Evolutionary conservation across 1,140 invertebrate genomes (phyloP).

Genomic region (Diorhabda sublineata): DNA sequence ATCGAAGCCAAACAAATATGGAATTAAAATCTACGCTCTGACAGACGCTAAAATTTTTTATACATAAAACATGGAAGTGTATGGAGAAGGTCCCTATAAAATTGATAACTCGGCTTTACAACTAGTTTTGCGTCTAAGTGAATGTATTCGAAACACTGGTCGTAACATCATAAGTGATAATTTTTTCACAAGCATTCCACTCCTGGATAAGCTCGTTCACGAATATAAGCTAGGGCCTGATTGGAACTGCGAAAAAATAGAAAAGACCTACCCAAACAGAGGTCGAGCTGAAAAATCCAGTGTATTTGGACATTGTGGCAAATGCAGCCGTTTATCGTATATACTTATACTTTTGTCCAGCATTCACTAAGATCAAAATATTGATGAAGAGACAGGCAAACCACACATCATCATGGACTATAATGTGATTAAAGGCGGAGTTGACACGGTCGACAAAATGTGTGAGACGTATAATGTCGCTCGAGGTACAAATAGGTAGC

Average conservation of each 20-base stretch:
- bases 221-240: slow-evolving; percentile 28
- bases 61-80: slow-evolving; percentile 35
- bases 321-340: slow-evolving; percentile 33
- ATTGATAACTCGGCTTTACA: slow-evolving; percentile 25
- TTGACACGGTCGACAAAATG: slow-evolving; percentile 14
- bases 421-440: not conserved
- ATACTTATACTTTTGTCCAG: slow-evolving; percentile 37
- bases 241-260: too few relatives aligned
- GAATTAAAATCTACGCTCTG: too few relatives aligned
- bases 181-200: slow-evolving; percentile 38
- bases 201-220: slow-evolving; percentile 25
- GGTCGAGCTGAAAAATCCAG: slow-evolving; percentile 13
- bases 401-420: too few relatives aligned
- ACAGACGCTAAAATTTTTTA: not conserved
- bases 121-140: slow-evolving; percentile 34
- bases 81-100: slow-evolving; percentile 29
- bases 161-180: slow-evolving; percentile 43
- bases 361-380: slow-evolving; percentile 33
- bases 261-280: slow-evolving; percentile 17
- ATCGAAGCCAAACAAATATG: not conserved
- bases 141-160: slow-evolving; percentile 32
- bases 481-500: not conserved
- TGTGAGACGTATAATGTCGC: slow-evolving; percentile 4
- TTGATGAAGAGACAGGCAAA: slow-evolving; percentile 32
- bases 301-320: slow-evolving; percentile 24